These are phyloP conservation scores for Camptogramma bilineatum DNA, from an alignment of 2,888 invertebrate species.

Conservation along the genomic window DNA sequence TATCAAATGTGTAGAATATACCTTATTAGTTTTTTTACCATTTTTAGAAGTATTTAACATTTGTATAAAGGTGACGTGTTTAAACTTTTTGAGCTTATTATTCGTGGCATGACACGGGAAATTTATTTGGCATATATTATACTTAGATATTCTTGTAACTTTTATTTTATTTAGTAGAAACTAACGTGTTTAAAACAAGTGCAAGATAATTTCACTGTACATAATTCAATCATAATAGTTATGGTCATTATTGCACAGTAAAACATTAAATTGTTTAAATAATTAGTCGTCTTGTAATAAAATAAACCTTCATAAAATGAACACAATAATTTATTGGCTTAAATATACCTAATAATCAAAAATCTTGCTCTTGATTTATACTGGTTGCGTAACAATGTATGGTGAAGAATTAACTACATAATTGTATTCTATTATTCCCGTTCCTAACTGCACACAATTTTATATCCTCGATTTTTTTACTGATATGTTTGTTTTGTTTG, in stretches of 20 bases:
- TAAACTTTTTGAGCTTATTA: constrained; percentile 48
- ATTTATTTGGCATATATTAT: constrained; percentile 68
- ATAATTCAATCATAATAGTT: constrained; percentile 34
- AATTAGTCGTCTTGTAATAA: background rate
- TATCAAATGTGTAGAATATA: constrained; percentile 63
- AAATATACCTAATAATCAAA: background rate
- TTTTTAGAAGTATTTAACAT: constrained; percentile 40
- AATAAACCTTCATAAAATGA: background rate
- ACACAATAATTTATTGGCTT: background rate
- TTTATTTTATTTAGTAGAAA: constrained; percentile 65
- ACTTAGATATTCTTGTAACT: constrained; percentile 41
- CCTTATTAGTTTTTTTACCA: constrained; percentile 47
- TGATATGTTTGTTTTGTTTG: constrained; percentile 79
- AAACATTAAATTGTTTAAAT: constrained; percentile 9
- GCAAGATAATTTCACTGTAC: constrained; percentile 60
- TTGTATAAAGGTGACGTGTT: constrained; percentile 43
- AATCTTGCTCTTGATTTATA: constrained; percentile 74
- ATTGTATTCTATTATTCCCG: constrained; percentile 78
- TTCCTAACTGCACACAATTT: constrained; percentile 80
- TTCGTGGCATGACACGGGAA: constrained; percentile 66
- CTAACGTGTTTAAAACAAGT: constrained; percentile 68
- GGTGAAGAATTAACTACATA: constrained; percentile 81
- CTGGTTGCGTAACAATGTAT: constrained; percentile 66
- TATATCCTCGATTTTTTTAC: constrained; percentile 59
- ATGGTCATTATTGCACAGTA: constrained; percentile 28